Percentiles rank a stretch among this genome's conserved stretches.
phyloP scores from a whole-genome alignment of 2,797 vertebrate genomes.

The Kryptolebias ocellatus region DNA sequence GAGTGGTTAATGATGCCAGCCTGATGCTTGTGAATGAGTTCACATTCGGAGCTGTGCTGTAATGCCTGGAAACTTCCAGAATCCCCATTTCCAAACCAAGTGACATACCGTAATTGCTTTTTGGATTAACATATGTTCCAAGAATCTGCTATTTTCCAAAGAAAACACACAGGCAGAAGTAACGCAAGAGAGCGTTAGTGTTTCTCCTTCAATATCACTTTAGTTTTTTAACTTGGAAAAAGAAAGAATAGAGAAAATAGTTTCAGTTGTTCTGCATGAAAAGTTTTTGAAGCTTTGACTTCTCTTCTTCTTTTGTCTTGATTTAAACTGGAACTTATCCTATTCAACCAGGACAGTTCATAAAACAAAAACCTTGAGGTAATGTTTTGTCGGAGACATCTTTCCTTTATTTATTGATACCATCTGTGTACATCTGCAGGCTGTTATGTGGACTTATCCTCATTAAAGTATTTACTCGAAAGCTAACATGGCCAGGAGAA shows the following conservation, averaged over 20 bases:
- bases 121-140: slow-evolving; percentile 17
- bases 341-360: not conserved
- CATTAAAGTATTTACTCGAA: not conserved
- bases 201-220: not conserved
- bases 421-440: not conserved
- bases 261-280: not conserved
- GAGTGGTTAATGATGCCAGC: slow-evolving; percentile 69
- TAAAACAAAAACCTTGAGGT: not conserved
- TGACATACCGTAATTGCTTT: slow-evolving; percentile 31
- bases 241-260: not conserved
- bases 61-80: slow-evolving; percentile 59
- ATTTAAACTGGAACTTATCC: no score
- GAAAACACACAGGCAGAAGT: slow-evolving; percentile 12
- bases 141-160: slow-evolving; percentile 5
- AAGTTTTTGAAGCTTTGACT: not conserved
- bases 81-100: slow-evolving; percentile 44
- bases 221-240: not conserved
- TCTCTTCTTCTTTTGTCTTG: no score
- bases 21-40: slow-evolving; percentile 57
- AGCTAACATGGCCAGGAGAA: no score
- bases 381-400: slow-evolving; percentile 1
- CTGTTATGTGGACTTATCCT: not conserved
- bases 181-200: not conserved
- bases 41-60: slow-evolving; percentile 33
- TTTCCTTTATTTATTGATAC: slow-evolving; percentile 7